Conservation (phyloP, 2,888 invertebrate species). For the Caenorhabditis japonica region DNA sequence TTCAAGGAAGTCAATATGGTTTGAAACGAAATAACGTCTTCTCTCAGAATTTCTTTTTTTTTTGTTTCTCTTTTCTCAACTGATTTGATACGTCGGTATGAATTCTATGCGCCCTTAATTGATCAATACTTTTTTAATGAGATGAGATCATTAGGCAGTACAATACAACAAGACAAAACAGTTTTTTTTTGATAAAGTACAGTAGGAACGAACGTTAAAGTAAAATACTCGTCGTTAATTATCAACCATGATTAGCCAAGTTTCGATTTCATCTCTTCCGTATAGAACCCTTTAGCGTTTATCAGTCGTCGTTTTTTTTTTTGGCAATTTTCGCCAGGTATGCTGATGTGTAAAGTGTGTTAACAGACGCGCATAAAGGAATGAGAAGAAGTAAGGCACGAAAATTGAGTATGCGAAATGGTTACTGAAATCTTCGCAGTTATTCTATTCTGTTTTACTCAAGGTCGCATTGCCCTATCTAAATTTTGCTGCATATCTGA, state of each 20-base stretch:
- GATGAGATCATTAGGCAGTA: conserved; percentile 17
- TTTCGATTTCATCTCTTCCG: conserved; percentile 14
- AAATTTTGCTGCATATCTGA: too few relatives aligned
- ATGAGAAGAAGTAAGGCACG: conserved; percentile 1
- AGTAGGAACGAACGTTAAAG: not conserved
- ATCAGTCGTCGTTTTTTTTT: conserved; percentile 15
- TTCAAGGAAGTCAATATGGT: not conserved
- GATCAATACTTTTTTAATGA: conserved; percentile 44
- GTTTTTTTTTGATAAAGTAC: conserved; percentile 4
- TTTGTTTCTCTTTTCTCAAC: conserved; percentile 27
- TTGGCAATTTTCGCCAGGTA: conserved; percentile 21
- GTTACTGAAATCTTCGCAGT: too few relatives aligned
- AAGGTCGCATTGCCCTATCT: too few relatives aligned
- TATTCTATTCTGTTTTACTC: too few relatives aligned
- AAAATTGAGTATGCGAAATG: too few relatives aligned
- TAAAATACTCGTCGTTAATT: conserved; percentile 23
- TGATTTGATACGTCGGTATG: conserved; percentile 46
- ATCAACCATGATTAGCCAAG: conserved; percentile 25
- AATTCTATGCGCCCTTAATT: conserved; percentile 31
- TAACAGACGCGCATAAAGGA: conserved; percentile 11
- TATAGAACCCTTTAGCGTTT: not conserved
- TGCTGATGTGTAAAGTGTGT: conserved; percentile 45
- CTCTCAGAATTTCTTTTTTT: not conserved
- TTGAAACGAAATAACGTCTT: not conserved
- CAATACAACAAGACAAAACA: too few relatives aligned